Base-by-base conservation (phyloP, 1,140 invertebrate genomes). In the Ostrea edulis region DNA sequence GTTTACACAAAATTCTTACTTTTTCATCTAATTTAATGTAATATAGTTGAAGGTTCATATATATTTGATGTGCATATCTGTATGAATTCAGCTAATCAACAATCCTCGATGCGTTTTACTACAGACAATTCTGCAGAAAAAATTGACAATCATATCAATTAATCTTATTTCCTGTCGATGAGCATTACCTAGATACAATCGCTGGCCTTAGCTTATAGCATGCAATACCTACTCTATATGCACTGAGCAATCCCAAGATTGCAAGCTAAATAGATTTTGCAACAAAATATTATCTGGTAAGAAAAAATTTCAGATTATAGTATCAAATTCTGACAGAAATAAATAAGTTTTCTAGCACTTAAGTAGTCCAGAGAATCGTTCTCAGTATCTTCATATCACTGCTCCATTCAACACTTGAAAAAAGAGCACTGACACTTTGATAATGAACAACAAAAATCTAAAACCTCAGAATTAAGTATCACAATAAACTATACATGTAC, bases 81-180 rank as follows among this genome's bases (percentile, higher is more conserved):
- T 77, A 77, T 3, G 68, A 77, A 77, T 77, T 77, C 68, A 0
- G 22, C 68, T 77, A 77, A 77, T 77, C 68, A 77, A 77, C 25
- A 35, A 77, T 35, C 68, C 68, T 77, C n/a, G 17, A 25, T 77
- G 68, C 68, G 35, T 77, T 44, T 25, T 29, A 14, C 22, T 35
- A 77, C 29, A 77, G 22, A 77, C 68, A 77, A 25, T 29, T 25
- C 25, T 5, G 25, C 68, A 77, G 22, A 77, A 77, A 77, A 77
- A 77, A 77, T 77, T 77, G 68, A 77, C 68, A 77, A 77, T 77
- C 68, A 77, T 77, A 77, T 77, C 68, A 77, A 77, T 77, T 77
- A 77, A 77, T 77, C 68, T 77, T 14, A 29, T 77, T 77, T 25
- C 68, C 58, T 62, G 58, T 62, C 58, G 58, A 62, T 77, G 68